phyloP scores from a whole-genome alignment of 1,140 invertebrate genomes.

The Musca vetustissima region DNA sequence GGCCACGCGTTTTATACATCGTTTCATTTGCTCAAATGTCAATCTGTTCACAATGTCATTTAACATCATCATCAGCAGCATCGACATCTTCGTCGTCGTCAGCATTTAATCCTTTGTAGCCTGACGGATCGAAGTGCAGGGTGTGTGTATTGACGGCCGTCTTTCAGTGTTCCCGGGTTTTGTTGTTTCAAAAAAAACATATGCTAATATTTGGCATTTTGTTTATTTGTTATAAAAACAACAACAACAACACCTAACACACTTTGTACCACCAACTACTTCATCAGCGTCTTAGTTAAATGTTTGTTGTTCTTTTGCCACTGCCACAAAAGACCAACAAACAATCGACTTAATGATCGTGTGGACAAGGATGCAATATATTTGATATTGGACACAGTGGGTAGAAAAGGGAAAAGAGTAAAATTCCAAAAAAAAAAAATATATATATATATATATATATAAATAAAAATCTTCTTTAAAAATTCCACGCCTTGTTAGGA shows the following conservation, averaged over 20 bases:
- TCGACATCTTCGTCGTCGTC: not conserved
- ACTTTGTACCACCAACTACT: too few relatives aligned
- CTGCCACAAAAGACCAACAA: too few relatives aligned
- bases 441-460: too few relatives aligned
- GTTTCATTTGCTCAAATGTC: slow-evolving; percentile 9
- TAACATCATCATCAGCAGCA: slow-evolving; percentile 10
- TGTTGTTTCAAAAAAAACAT: not conserved
- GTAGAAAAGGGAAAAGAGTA: too few relatives aligned
- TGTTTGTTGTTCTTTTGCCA: too few relatives aligned
- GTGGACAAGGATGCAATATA: too few relatives aligned
- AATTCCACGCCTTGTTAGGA: too few relatives aligned
- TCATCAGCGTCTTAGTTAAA: too few relatives aligned
- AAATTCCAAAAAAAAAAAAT: too few relatives aligned
- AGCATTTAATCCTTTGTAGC: not conserved
- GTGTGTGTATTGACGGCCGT: not conserved
- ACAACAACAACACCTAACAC: not conserved
- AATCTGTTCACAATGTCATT: slow-evolving; percentile 16
- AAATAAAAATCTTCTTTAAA: too few relatives aligned
- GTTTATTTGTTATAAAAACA: slow-evolving; percentile 13
- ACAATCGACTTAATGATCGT: too few relatives aligned
- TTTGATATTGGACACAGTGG: too few relatives aligned
- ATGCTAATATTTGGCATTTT: slow-evolving; percentile 18
- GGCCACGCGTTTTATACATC: not conserved
- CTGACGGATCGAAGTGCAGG: not conserved
- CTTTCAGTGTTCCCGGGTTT: not conserved